phyloP scores from a whole-genome alignment of 2,888 invertebrate genomes.

The Callimorpha dominula region DNA sequence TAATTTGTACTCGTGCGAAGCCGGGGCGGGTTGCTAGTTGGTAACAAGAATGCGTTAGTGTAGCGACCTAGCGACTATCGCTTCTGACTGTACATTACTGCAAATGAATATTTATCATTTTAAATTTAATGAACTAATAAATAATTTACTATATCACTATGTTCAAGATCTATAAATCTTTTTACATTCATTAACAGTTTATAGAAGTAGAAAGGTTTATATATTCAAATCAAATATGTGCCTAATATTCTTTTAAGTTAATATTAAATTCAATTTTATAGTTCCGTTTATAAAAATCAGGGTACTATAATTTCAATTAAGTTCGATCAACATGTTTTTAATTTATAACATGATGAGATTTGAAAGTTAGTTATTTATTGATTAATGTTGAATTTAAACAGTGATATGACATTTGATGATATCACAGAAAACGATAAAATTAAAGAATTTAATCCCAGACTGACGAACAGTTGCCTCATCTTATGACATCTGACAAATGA shows the following conservation, averaged over 20 bases:
- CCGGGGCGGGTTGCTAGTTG: too few relatives aligned
- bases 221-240: background rate
- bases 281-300: background rate
- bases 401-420: background rate
- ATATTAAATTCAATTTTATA: background rate
- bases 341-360: background rate
- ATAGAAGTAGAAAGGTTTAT: background rate
- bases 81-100: background rate
- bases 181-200: background rate
- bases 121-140: background rate
- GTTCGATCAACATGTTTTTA: background rate
- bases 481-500: too few relatives aligned
- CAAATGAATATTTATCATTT: background rate
- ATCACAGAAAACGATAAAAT: background rate
- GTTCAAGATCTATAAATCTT: conserved; percentile 1
- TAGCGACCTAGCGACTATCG: background rate
- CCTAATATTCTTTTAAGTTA: background rate
- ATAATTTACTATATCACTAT: background rate
- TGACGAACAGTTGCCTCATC: too few relatives aligned
- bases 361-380: background rate
- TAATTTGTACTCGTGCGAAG: too few relatives aligned
- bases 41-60: too few relatives aligned
- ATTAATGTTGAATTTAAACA: background rate
- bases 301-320: background rate
- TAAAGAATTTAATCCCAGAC: background rate